A percentile compares a stretch with the other conserved stretches of the same genome.
phyloP scores from a whole-genome alignment of 37 sponge, comb jelly and placozoan genomes.

The Ephydatia muelleri region DNA sequence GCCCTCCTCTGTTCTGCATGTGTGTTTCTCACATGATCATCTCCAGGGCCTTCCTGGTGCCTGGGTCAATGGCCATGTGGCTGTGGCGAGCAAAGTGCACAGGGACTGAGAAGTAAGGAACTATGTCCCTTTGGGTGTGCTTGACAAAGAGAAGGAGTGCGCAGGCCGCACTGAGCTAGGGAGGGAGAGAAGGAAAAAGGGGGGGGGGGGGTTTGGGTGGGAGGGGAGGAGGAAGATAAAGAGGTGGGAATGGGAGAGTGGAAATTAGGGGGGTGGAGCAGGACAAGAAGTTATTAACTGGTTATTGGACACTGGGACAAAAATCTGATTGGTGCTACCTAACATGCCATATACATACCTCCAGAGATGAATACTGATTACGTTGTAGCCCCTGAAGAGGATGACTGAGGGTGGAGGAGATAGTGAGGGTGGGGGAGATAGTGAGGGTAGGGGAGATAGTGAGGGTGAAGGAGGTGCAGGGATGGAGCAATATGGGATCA shows the following conservation, averaged over 20 bases:
- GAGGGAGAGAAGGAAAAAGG: background rate
- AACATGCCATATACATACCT: conserved; percentile 20
- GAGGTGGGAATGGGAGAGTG: background rate
- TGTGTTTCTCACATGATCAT: conserved; percentile 45
- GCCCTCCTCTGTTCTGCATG: background rate
- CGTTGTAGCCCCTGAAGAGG: background rate
- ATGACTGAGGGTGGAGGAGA: background rate
- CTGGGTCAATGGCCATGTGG: conserved; percentile 86
- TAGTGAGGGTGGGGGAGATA: background rate
- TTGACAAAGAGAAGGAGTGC: conserved; percentile 50
- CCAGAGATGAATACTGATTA: conserved; percentile 20
- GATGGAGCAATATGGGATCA: too few species aligned
- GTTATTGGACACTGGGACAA: background rate
- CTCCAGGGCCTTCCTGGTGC: conserved; percentile 77
- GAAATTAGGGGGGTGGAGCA: background rate
- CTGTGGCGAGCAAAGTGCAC: conserved; percentile 26
- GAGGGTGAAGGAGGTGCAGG: background rate
- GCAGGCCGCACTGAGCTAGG: conserved; percentile 44
- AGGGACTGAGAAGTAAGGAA: conserved; percentile 53
- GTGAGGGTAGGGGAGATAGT: background rate
- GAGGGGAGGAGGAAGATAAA: background rate
- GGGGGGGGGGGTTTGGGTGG: conserved; percentile 5
- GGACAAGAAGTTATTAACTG: too few species aligned
- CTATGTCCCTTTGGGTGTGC: conserved; percentile 57
- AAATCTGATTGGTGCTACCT: too few species aligned